A percentile compares a stretch with the other conserved stretches of the same genome.
These are phyloP conservation scores for Agonopterix heracliana DNA, from an alignment of 2,888 invertebrate genomes.

Conservation along the genomic window DNA sequence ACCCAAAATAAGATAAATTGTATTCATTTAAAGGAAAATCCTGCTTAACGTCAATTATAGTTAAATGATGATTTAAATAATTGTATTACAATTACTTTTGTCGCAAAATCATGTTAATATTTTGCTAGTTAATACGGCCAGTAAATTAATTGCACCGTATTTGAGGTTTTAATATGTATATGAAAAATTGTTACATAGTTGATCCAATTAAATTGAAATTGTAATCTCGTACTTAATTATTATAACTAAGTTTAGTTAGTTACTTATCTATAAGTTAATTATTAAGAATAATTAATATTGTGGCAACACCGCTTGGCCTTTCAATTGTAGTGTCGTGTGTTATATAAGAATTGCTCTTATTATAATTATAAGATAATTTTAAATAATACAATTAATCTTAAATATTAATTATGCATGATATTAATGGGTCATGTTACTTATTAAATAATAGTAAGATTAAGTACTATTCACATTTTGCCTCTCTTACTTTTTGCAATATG, in stretches of 20 bases:
- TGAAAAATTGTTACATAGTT: slow-evolving; percentile 26
- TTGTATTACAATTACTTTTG: background rate
- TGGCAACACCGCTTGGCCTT: slow-evolving; percentile 77
- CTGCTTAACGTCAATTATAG: slow-evolving; percentile 74
- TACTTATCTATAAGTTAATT: slow-evolving; percentile 16
- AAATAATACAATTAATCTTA: slow-evolving; percentile 16
- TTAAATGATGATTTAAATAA: slow-evolving; percentile 26
- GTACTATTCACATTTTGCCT: slow-evolving; percentile 66
- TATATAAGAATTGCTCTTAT: slow-evolving; percentile 21
- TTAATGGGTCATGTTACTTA: slow-evolving; percentile 25
- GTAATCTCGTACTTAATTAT: slow-evolving; percentile 47
- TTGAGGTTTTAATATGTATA: slow-evolving; percentile 13
- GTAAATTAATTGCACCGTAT: slow-evolving; percentile 19
- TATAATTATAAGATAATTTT: slow-evolving; percentile 27
- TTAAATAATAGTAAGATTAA: slow-evolving; percentile 38
- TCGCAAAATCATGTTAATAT: slow-evolving; percentile 17
- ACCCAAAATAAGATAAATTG: slow-evolving; percentile 47
- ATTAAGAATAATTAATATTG: slow-evolving; percentile 27
- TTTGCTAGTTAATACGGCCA: slow-evolving; percentile 31
- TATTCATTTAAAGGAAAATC: slow-evolving; percentile 41
- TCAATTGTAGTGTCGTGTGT: slow-evolving; percentile 67
- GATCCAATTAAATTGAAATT: slow-evolving; percentile 25
- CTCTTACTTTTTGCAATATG: slow-evolving; percentile 67
- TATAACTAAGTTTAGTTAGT: slow-evolving; percentile 9
- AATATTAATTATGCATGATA: slow-evolving; percentile 38